Conservation (phyloP, 2,797 vertebrate species). For the Florisuga fusca region DNA sequence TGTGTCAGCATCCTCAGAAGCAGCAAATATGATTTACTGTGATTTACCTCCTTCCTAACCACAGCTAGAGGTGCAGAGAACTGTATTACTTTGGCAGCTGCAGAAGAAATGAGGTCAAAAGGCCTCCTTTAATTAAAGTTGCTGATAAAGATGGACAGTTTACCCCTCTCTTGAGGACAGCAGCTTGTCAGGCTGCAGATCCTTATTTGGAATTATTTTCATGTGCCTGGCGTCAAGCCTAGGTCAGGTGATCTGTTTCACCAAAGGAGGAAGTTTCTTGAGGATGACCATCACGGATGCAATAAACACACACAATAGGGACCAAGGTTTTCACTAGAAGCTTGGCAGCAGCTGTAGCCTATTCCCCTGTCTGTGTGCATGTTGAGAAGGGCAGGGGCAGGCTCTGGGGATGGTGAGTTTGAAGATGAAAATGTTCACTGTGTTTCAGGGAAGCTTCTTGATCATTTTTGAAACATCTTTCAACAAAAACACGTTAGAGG, state of each 20-base stretch:
- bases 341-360: background rate
- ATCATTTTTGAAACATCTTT: background rate
- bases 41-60: background rate
- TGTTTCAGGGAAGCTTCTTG: background rate
- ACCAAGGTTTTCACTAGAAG: background rate
- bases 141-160: slow-evolving; percentile 20
- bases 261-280: slow-evolving; percentile 48
- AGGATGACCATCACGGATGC: slow-evolving; percentile 25
- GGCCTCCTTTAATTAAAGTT: background rate
- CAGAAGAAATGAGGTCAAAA: background rate
- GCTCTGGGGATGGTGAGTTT: background rate
- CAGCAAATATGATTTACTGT: background rate
- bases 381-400: no score
- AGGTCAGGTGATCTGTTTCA: slow-evolving; percentile 32
- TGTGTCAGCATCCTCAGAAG: background rate
- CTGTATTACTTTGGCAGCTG: background rate
- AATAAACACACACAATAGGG: slow-evolving; percentile 40
- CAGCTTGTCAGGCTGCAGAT: background rate
- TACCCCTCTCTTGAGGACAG: background rate
- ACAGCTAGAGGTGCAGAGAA: background rate
- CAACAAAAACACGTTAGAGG: background rate
- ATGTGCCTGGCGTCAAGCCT: background rate
- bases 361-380: background rate
- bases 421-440: background rate
- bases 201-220: slow-evolving; percentile 68